phyloP scores from a whole-genome alignment of 2,113 vertebrate genomes.

The Mus spicilegus region DNA sequence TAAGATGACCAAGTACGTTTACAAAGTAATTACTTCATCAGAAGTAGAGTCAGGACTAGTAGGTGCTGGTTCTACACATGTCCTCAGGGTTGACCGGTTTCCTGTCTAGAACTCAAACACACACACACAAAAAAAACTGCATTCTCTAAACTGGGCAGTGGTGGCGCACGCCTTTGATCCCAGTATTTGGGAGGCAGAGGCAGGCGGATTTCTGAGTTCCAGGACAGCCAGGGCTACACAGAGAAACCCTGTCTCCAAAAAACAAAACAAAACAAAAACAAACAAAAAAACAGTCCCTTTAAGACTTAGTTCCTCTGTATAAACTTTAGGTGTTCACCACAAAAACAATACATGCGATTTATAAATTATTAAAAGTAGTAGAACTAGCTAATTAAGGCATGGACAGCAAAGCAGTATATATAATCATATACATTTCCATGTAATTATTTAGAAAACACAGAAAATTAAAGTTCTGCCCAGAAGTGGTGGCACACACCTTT shows the following conservation, averaged over 20 bases:
- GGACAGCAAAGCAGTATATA: neutral
- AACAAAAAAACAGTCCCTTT: neutral
- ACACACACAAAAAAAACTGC: neutral
- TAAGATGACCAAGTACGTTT: neutral
- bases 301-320: neutral
- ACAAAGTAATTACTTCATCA: neutral
- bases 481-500: no score
- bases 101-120: neutral
- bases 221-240: no score
- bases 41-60: neutral
- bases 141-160: neutral
- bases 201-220: no score
- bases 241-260: no score
- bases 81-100: neutral
- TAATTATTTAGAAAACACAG: constrained; percentile 20
- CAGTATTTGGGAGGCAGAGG: no score
- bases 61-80: neutral
- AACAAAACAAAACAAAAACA: neutral
- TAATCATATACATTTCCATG: neutral
- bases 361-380: constrained; percentile 1
- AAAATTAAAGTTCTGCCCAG: neutral
- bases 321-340: neutral
- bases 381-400: constrained; percentile 37
- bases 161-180: no score
- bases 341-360: neutral